Evolutionary conservation across 2,113 vertebrate genomes (phyloP), one percentile per base, ranked within the genome.

Genomic region (Carassius carassius): DNA sequence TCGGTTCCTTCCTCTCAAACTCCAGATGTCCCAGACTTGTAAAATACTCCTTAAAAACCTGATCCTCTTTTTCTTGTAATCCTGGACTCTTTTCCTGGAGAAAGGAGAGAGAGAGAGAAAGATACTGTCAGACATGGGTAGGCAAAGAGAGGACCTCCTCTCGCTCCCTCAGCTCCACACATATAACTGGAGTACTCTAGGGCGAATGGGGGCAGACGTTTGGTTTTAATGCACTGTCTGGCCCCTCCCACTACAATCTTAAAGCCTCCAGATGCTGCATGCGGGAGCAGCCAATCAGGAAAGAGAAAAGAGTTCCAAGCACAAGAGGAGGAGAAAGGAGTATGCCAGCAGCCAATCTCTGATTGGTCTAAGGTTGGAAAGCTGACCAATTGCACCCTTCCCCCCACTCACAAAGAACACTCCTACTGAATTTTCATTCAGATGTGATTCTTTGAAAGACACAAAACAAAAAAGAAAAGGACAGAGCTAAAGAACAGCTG

Each of bases 391-490:
- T 56, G 84, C 82, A 83, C 89, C 91, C 92, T 85, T 86, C 86
- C 92, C 92, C 92, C 92, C 87, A 86, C 88, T 1, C 62, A 90
- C 91, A 94, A 92, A 93, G 93, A 93, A 93, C 91, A 93, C 89
- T 82, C 90, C 90, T 90, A 89, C 92, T 88, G 89, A 90, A 90
- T 93, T 94, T 93, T 94, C 92, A 95, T 95, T 95, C 93, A 95
- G 94, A 95, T 94, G 88, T 90, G 92, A 92, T 92, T 90, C 92
- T 93, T 92, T 94, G 92, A 94, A 94, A 93, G 87, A 29, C 29
- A 29, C 29, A 90, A 87, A 85, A 85, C 69, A 12, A 88, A 88
- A 73, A 76, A 65, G 79, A 78, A 83, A 77, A 78, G 70, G 37
- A 69, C 21, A 81, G 84, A 83, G 87, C 82, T 54, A 44, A 81